A percentile compares a stretch with the other conserved stretches of the same genome.
These are phyloP conservation scores for Otocyon megalotis DNA, from an alignment of 2,113 vertebrate species.

Conservation along the genomic window DNA sequence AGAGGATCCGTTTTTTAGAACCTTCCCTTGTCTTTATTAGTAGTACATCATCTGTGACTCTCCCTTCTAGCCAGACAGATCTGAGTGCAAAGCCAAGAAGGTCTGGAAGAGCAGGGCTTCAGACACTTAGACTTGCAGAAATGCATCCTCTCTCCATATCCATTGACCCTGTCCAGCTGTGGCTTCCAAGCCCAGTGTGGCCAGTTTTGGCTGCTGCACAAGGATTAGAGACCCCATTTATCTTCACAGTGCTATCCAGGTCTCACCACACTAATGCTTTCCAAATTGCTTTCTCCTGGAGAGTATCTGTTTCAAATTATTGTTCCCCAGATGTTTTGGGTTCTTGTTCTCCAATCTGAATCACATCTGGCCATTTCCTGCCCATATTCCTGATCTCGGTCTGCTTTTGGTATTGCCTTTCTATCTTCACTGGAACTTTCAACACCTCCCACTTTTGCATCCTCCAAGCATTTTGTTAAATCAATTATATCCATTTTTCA, in stretches of 20 bases:
- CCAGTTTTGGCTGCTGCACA: not conserved
- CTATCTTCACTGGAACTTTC: conserved; percentile 64
- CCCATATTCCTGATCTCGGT: conserved; percentile 47
- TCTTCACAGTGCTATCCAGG: not conserved
- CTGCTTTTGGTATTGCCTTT: conserved; percentile 66
- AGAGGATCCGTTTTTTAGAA: not conserved
- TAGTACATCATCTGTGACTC: not conserved
- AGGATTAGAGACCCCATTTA: not conserved
- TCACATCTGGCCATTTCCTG: conserved; percentile 68
- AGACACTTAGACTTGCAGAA: not conserved
- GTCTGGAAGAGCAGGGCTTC: not conserved
- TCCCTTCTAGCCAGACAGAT: not conserved
- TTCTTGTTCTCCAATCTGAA: conserved; percentile 57
- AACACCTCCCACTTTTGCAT: conserved; percentile 62
- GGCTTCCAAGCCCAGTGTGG: not conserved
- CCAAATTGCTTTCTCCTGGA: conserved; percentile 58
- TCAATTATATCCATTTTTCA: conserved; percentile 60
- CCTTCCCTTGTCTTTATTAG: not conserved
- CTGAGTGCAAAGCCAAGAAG: not conserved
- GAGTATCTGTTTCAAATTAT: conserved; percentile 74
- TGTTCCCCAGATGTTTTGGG: conserved; percentile 65
- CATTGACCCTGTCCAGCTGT: not conserved
- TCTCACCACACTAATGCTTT: not conserved
- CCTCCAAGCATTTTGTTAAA: conserved; percentile 61
- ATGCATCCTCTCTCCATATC: not conserved